Conservation (phyloP, 1,140 invertebrate genomes). For the Brachionus paranguensis region DNA sequence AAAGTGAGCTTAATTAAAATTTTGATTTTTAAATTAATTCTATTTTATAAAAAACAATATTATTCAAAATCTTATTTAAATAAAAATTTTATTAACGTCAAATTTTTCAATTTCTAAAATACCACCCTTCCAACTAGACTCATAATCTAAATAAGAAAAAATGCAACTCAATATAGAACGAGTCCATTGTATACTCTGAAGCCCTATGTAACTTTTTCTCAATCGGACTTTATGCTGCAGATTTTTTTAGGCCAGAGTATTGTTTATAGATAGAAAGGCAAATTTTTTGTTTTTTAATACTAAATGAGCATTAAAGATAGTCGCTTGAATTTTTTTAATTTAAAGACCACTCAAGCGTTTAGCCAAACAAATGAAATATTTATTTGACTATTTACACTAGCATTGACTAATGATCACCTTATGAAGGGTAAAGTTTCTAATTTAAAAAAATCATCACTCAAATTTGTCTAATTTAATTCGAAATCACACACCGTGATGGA, state of each 20-base stretch:
- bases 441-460: neutral
- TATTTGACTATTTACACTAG: neutral
- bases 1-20: slow-evolving; percentile 28
- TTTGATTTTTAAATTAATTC: neutral
- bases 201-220: neutral
- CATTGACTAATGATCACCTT: neutral
- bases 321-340: neutral
- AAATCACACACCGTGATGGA: neutral
- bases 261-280: neutral
- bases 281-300: neutral
- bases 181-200: neutral
- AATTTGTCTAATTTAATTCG: neutral
- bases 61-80: slow-evolving; percentile 1
- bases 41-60: neutral
- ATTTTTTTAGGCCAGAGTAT: neutral
- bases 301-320: neutral
- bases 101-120: neutral
- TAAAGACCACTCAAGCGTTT: neutral
- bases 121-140: neutral
- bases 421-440: neutral
- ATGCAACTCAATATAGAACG: neutral
- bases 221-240: neutral
- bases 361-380: neutral
- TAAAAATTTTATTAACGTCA: neutral
- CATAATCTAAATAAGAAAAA: neutral